phyloP scores from a whole-genome alignment of 2,113 vertebrate genomes.

The Odocoileus virginianus region DNA sequence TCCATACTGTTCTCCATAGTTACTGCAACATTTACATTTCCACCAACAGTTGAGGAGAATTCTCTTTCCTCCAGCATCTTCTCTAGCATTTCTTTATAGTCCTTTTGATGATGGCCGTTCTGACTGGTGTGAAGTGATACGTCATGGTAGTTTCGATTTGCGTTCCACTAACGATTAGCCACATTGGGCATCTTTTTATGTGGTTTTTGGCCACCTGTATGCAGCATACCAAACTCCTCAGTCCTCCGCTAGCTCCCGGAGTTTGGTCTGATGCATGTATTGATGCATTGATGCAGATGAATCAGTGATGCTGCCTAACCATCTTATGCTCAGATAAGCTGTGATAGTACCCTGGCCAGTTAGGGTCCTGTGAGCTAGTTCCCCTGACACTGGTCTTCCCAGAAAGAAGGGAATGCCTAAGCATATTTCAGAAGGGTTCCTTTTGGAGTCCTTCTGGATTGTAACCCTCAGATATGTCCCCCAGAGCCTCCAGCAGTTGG shows the following conservation, averaged over 20 bases:
- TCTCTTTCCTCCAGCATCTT: not conserved
- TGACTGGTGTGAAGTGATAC: not conserved
- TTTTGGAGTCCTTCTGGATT: not conserved
- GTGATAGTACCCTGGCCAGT: too few relatives aligned
- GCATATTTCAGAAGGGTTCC: not conserved
- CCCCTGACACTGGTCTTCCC: not conserved
- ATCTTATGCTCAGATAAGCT: too few relatives aligned
- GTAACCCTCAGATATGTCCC: too few relatives aligned
- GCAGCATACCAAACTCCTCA: too few relatives aligned
- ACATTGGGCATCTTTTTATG: too few relatives aligned
- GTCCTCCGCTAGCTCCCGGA: too few relatives aligned
- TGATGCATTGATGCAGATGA: too few relatives aligned
- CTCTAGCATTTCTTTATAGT: not conserved
- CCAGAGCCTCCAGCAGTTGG: not conserved
- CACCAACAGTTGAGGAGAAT: not conserved
- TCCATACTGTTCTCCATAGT: not conserved
- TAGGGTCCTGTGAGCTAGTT: not conserved
- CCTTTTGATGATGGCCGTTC: not conserved
- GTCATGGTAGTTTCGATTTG: not conserved
- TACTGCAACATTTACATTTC: not conserved
- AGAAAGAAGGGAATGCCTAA: accelerated
- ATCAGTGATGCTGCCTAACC: too few relatives aligned
- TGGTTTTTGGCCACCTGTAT: too few relatives aligned
- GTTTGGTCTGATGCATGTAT: too few relatives aligned
- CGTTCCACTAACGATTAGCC: not conserved